Evolutionary conservation across 2,888 invertebrate species (phyloP), one percentile per base, ranked within the genome.

Genomic region (Euproctis similis): DNA sequence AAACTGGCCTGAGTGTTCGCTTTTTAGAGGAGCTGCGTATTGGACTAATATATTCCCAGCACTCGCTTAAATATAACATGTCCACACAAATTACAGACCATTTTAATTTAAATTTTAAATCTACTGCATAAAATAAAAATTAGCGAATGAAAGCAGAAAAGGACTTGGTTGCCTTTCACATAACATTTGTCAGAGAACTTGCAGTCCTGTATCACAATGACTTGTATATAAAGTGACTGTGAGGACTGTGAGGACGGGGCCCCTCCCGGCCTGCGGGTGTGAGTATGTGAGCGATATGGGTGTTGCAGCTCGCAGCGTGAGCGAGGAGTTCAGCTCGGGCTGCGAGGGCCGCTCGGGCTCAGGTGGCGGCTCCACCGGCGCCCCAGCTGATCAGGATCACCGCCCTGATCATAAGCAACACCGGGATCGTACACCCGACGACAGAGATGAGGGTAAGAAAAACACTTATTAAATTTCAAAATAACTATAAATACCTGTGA

Each of bases 241-340:
- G 7, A 14, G 12, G 8, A 12, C 13, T 21, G 14, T 28, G 10
- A 26, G 28, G 26, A 13, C 11, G n/a, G 26, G 30, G 30, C 36
- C n/a, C n/a, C n/a, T n/a, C n/a, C n/a, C n/a, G 57, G 52, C 46
- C 38, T 42, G 41, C 45, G 55, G 58, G 72, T 72, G 70, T 50
- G 59, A 59, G 67, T 67, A 66, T 65, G 68, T 74, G 73, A 76
- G 75, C 68, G 67, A 61, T 58, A 52, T 61, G 57, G 60, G 62
- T 77, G 68, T 76, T 82, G 53, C 88, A 96, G 96, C 96, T 61
- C 91, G 96, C 72, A 96, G 96, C 87, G 95, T 96, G 81, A 97
- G 97, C 66, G 97, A 98, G 85, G 97, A 98, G 82, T 97, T 97
- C 87, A 96, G 96, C 77, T 96, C 95, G 80, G 94, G 93, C 53